A percentile compares a stretch with the other conserved stretches of the same genome.
phyloP scores from a whole-genome alignment of 1,140 invertebrate genomes.

The Cyrtorhinus lividipennis region DNA sequence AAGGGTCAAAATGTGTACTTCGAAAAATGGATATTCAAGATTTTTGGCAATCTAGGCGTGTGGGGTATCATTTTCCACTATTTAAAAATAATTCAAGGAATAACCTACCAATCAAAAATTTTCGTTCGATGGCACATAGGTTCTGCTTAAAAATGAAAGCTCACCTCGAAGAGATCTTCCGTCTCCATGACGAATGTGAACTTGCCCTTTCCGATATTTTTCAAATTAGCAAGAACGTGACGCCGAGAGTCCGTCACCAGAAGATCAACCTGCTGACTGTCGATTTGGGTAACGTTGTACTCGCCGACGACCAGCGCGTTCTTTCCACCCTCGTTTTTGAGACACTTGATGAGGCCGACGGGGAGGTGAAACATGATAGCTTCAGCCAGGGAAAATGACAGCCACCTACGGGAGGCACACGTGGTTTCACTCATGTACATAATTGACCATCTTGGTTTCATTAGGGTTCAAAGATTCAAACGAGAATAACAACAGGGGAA shows the following conservation, averaged over 20 bases:
- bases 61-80: no score
- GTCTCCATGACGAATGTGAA: constrained; percentile 3
- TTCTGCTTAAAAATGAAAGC: no score
- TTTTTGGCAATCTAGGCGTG: no score
- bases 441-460: no score
- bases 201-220: not conserved
- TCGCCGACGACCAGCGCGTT: constrained; percentile 4
- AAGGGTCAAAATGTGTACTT: no score
- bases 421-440: no score
- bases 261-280: not conserved
- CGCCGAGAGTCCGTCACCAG: not conserved
- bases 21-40: no score
- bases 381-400: not conserved
- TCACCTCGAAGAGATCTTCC: constrained; percentile 1
- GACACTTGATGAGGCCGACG: not conserved
- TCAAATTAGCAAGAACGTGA: not conserved
- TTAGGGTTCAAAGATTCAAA: no score
- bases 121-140: no score
- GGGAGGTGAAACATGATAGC: not conserved
- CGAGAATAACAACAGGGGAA: no score
- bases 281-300: not conserved
- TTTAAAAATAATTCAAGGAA: no score
- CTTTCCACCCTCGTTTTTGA: not conserved
- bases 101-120: no score
- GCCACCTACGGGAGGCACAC: not conserved